Percentiles rank a stretch among this genome's conserved stretches.
Conservation (phyloP, 1,140 invertebrate genomes). For the Sminthurides bifidus region DNA sequence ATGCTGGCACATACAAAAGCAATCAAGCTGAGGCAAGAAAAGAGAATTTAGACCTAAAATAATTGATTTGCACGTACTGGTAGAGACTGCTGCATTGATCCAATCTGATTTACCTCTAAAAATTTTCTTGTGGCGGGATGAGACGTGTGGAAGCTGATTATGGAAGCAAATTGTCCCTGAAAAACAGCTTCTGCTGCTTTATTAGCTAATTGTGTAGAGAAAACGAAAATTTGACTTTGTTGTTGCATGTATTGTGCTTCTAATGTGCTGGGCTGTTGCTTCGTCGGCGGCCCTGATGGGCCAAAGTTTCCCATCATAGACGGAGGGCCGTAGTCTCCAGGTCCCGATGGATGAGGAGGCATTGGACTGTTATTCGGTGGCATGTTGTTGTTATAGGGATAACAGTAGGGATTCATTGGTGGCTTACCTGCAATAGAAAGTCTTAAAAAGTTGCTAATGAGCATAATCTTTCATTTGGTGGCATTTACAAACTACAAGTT, state of each 20-base stretch:
- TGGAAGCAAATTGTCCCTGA: constrained; percentile 74
- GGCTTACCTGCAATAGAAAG: constrained; percentile 24
- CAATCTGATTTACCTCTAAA: constrained; percentile 75
- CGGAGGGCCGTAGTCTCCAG: constrained; percentile 17
- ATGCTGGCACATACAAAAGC: no score
- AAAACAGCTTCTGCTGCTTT: constrained; percentile 84
- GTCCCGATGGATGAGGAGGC: constrained; percentile 13
- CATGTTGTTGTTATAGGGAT: constrained; percentile 31
- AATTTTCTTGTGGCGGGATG: constrained; percentile 90
- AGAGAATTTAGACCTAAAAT: no score
- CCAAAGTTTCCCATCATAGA: constrained; percentile 19
- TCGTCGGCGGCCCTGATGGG: constrained; percentile 31
- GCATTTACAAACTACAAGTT: no score
- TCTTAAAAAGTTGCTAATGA: no score
- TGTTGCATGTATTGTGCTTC: constrained; percentile 81
- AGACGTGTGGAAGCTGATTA: constrained; percentile 88
- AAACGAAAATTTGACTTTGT: constrained; percentile 96
- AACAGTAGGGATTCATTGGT: constrained; percentile 28
- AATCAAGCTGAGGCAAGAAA: no score
- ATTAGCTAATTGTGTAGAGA: constrained; percentile 86
- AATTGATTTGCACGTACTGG: no score
- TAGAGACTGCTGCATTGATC: no score
- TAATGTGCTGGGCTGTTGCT: constrained; percentile 64
- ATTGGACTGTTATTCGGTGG: constrained; percentile 20
- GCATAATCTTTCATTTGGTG: no score